Base-by-base conservation (phyloP, 2,888 invertebrate genomes). In the Tetropium fuscum region DNA sequence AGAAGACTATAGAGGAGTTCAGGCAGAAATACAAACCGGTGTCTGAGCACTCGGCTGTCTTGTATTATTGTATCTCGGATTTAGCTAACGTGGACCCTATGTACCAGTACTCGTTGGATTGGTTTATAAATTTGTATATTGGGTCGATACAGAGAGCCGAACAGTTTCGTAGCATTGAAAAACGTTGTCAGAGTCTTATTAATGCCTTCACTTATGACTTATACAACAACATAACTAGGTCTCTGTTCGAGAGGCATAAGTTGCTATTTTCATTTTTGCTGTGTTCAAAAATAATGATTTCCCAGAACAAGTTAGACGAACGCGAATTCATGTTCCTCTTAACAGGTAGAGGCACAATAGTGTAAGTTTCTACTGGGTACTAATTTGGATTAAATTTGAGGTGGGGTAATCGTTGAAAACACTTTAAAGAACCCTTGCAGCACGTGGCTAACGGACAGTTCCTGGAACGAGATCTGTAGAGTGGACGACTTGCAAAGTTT, bases 161-260 rank as follows among this genome's bases (percentile, higher is more conserved):
- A 71, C 89, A 88, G 77, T 88, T 89, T 11, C 88, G 90, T 80
- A 87, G 89, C 71, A 84, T 93, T 68, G 88, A 90, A 45, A 87
- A 87, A 71, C 83, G 93, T 64, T 82, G 93, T 44, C 85, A 85
- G 61, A 90, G 90, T 78, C 82, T 94, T 32, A 88, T 85, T 68
- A 89, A 91, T 48, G 89, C 91, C 34, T 93, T 94, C 81, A 92
- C 91, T 0, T 91, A 88, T 70, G 92, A 90, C 80, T 85, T 94
- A 59, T 94, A 93, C 71, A 87, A 87, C 68, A 93, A 93, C 74
- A 91, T 94, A 19, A 91, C 92, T 71, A 64, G 92, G 71, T 93
- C 94, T n/a, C 84, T 94, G 11, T 93, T 94, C 80, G 92, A 93
- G 77, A 92, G 92, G 80, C 92, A 94, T 78, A 93, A 93, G 82